Conservation (phyloP, 2,888 invertebrate species). For the Allacma fusca region DNA sequence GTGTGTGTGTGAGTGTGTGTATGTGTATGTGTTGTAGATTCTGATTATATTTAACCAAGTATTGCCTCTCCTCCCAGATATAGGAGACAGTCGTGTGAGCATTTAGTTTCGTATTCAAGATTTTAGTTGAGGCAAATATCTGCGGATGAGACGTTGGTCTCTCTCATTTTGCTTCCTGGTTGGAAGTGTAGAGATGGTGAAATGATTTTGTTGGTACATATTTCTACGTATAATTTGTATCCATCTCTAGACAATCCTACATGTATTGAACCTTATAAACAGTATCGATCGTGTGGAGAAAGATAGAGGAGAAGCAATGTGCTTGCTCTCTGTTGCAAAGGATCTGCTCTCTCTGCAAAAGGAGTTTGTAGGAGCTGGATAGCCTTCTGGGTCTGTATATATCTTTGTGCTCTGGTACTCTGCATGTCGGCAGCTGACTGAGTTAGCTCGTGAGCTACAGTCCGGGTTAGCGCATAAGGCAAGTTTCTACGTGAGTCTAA, state of each 20-base stretch:
- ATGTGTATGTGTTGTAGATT: background rate
- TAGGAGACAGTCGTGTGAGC: too few species aligned
- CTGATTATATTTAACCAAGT: background rate
- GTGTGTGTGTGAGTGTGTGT: background rate
- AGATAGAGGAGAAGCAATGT: too few species aligned
- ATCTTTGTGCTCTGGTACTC: too few species aligned
- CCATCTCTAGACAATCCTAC: background rate
- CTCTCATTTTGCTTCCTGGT: constrained; percentile 9
- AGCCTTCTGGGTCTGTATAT: background rate
- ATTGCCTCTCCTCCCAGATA: background rate
- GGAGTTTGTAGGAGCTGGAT: background rate
- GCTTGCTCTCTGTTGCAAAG: too few species aligned
- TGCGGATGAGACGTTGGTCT: background rate
- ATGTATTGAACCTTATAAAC: constrained; percentile 30
- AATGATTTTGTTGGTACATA: background rate
- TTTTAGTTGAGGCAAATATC: background rate
- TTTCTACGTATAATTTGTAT: background rate
- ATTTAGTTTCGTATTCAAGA: too few species aligned
- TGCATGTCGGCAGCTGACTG: too few species aligned
- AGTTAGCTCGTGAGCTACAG: background rate
- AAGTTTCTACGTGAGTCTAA: background rate
- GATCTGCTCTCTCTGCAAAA: background rate
- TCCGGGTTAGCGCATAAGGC: background rate
- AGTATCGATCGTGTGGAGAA: constrained; percentile 32
- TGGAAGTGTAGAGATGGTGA: background rate